Evolutionary conservation across 2,888 invertebrate genomes (phyloP), one percentile per base, ranked within the genome.

Genomic region (Chrysolina americana): DNA sequence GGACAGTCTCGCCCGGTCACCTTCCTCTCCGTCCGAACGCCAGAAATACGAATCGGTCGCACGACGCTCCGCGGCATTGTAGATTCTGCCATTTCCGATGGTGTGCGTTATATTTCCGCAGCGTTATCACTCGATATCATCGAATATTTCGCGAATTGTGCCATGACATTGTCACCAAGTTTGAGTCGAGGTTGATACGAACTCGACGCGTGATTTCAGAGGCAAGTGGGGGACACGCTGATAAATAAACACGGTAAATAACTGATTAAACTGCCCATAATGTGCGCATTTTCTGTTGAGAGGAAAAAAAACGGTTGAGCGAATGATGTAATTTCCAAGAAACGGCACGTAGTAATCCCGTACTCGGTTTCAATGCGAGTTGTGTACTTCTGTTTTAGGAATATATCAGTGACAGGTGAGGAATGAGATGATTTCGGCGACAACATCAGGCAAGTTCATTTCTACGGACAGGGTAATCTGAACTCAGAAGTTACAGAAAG

Each of bases 251-350:
- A 50, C 48, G 23, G 66, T 68, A 28, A 48, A 63, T 70, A 28
- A 62, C 41, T 64, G 15, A 23, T 23, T 50, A 50, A 28, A 62
- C 41, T 64, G 15, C 44, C 41, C 64, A 50, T 19, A 70, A 70
- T 63, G 70, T 70, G 70, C 70, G 70, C 70, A 64, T 70, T 70
- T 70, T 64, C 70, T 70, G n/a, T 21, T 41, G 19, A 41, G 21
- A 28, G 36, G 59, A 59, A 59, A 59, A 70, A 70, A 63, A 28
- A 44, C 64, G 63, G 48, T 17, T 15, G 44, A 48, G 19, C 50
- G 48, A 59, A 41, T 70, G 70, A 63, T 63, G 70, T 48, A 63
- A 70, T 62, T 41, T n/a, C 10, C n/a, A 23, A 41, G 41, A 11
- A 19, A 59, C 13, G 28, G 13, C 59, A 59, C 59, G 59, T 59